Conservation (phyloP, 2,888 invertebrate species). For the Eumerus sabulonum region DNA sequence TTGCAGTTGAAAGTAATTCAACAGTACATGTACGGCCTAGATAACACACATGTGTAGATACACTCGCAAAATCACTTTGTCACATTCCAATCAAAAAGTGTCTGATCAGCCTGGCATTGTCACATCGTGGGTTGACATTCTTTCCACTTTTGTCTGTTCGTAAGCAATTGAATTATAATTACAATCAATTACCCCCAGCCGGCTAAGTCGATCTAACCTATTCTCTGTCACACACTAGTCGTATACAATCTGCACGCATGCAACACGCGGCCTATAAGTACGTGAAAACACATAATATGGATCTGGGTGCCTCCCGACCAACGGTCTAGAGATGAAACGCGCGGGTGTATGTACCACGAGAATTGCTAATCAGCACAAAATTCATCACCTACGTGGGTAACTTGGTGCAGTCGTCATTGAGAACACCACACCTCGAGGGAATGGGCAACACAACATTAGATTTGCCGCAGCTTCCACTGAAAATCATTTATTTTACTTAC, state of each 20-base stretch:
- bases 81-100: slow-evolving; percentile 61
- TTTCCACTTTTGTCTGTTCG: slow-evolving; percentile 10
- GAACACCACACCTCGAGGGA: slow-evolving; percentile 63
- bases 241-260: slow-evolving; percentile 30
- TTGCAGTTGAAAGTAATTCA: no score
- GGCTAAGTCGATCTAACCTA: no score
- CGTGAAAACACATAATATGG: not conserved
- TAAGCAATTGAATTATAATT: slow-evolving; percentile 66
- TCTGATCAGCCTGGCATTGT: slow-evolving; percentile 41
- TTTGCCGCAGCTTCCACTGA: slow-evolving; percentile 50
- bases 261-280: slow-evolving; percentile 33
- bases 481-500: slow-evolving; percentile 66
- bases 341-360: slow-evolving; percentile 55
- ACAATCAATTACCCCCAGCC: slow-evolving; percentile 58
- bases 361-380: slow-evolving; percentile 69
- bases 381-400: slow-evolving; percentile 69
- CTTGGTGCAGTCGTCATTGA: slow-evolving; percentile 67
- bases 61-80: slow-evolving; percentile 32
- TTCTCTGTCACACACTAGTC: slow-evolving; percentile 4
- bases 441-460: slow-evolving; percentile 52
- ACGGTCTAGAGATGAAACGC: slow-evolving; percentile 64
- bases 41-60: no score
- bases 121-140: slow-evolving; percentile 45
- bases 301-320: slow-evolving; percentile 59
- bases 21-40: no score